phyloP scores from a whole-genome alignment of 2,888 invertebrate genomes.

The Clivina fossor region DNA sequence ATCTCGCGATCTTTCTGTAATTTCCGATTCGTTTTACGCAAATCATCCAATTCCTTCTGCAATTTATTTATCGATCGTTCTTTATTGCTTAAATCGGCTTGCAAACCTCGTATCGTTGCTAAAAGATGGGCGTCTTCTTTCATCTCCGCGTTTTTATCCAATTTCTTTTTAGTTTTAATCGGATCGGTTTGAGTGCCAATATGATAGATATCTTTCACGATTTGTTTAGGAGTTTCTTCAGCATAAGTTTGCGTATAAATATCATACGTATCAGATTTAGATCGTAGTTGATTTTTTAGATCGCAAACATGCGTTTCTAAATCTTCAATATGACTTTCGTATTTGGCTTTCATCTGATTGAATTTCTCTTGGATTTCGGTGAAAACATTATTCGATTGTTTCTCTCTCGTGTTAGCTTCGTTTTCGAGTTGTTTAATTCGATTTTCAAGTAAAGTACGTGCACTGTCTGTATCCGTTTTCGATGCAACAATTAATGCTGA shows the following conservation, averaged over 20 bases:
- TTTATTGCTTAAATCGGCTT: slow-evolving; percentile 71
- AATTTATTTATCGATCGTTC: slow-evolving; percentile 72
- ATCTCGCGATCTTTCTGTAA: slow-evolving; percentile 77
- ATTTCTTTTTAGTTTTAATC: slow-evolving; percentile 36
- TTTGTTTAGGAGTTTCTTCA: slow-evolving; percentile 45
- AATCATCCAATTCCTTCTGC: slow-evolving; percentile 74
- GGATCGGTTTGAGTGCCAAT: slow-evolving; percentile 46
- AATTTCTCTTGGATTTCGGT: slow-evolving; percentile 76
- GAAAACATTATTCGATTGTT: slow-evolving; percentile 69
- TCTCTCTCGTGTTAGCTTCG: slow-evolving; percentile 71
- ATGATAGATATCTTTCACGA: slow-evolving; percentile 47
- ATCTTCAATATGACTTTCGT: slow-evolving; percentile 73
- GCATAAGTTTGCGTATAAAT: slow-evolving; percentile 51
- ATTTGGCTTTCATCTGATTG: slow-evolving; percentile 74
- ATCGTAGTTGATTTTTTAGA: slow-evolving; percentile 50
- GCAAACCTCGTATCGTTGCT: slow-evolving; percentile 77
- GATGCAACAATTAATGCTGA: slow-evolving; percentile 70
- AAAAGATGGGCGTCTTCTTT: slow-evolving; percentile 77
- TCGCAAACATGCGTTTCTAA: slow-evolving; percentile 66
- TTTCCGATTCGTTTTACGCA: slow-evolving; percentile 72
- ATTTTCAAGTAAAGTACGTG: slow-evolving; percentile 68
- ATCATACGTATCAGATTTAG: slow-evolving; percentile 52
- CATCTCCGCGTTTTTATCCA: slow-evolving; percentile 50
- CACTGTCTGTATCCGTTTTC: slow-evolving; percentile 51
- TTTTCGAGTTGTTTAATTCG: slow-evolving; percentile 70